Conservation (phyloP, 2,113 vertebrate species). For the Pica pica region DNA sequence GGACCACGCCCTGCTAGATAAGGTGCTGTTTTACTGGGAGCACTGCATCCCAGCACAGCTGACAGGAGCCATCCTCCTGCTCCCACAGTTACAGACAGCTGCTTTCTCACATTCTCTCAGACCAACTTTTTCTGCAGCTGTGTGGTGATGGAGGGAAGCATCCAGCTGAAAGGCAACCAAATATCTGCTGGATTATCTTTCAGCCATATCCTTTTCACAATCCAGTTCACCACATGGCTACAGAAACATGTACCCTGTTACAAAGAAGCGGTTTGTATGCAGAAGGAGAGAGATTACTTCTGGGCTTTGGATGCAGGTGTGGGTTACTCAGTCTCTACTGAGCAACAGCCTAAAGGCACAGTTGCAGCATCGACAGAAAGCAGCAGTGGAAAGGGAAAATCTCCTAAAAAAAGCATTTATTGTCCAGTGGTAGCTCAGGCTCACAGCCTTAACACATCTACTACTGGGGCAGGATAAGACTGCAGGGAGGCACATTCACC, state of each 20-base stretch:
- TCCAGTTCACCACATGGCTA: neutral
- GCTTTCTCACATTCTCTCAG: neutral
- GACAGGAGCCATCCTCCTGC: neutral
- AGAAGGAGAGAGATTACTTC: neutral
- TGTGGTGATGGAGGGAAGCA: neutral
- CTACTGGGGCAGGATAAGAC: neutral
- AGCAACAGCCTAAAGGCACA: neutral
- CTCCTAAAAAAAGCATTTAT: neutral
- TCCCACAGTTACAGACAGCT: neutral
- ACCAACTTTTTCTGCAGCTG: slow-evolving; percentile 20
- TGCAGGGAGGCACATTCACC: neutral
- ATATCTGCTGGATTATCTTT: slow-evolving; percentile 14
- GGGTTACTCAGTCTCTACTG: neutral
- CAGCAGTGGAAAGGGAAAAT: neutral
- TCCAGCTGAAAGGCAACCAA: neutral
- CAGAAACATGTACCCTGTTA: neutral
- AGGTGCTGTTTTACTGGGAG: neutral
- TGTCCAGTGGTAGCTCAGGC: neutral
- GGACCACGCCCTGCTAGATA: neutral
- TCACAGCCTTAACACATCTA: neutral
- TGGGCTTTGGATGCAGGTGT: neutral
- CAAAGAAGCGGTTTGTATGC: neutral
- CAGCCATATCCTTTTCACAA: neutral
- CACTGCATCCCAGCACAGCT: neutral
- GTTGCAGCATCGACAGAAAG: neutral